These are phyloP conservation scores for Palloptera scutellata DNA, from an alignment of 2,888 invertebrate genomes.

Conservation along the genomic window DNA sequence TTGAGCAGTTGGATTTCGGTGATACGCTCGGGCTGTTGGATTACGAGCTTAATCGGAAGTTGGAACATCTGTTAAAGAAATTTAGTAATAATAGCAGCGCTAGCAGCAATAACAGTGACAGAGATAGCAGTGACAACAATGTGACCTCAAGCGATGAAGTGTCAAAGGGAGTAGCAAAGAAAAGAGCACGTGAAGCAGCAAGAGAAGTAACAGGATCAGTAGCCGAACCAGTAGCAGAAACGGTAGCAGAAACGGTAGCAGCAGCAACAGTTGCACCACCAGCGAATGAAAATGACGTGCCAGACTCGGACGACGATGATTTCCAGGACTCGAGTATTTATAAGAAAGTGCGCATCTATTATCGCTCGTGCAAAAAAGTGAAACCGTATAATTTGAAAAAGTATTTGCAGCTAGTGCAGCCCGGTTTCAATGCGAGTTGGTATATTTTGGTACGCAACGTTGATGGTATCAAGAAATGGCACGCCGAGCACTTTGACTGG, in stretches of 20 bases:
- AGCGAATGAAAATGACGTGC: slow-evolving; percentile 14
- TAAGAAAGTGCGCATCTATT: slow-evolving; percentile 52
- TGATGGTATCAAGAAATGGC: slow-evolving; percentile 48
- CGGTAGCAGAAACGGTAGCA: slow-evolving; percentile 23
- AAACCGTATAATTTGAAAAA: slow-evolving; percentile 55
- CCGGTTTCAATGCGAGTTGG: slow-evolving; percentile 43
- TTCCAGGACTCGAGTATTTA: slow-evolving; percentile 29
- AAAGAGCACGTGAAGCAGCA: not conserved
- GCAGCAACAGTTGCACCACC: slow-evolving; percentile 30
- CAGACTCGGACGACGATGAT: not conserved
- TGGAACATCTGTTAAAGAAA: slow-evolving; percentile 50
- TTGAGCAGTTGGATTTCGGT: slow-evolving; percentile 50
- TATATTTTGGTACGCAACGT: slow-evolving; percentile 41
- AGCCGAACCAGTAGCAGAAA: slow-evolving; percentile 14
- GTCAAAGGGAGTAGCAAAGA: slow-evolving; percentile 6
- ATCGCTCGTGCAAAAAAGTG: slow-evolving; percentile 56
- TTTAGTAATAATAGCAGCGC: slow-evolving; percentile 23
- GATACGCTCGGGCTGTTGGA: slow-evolving; percentile 56
- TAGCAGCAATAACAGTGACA: slow-evolving; percentile 6
- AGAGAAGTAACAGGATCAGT: slow-evolving; percentile 15
- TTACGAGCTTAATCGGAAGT: slow-evolving; percentile 50
- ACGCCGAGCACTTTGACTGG: slow-evolving; percentile 52
- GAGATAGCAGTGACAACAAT: slow-evolving; percentile 12
- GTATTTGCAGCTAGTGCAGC: slow-evolving; percentile 54
- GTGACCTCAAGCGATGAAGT: slow-evolving; percentile 9